phyloP scores from a whole-genome alignment of 1,140 invertebrate genomes.

The Neelides sp. region DNA sequence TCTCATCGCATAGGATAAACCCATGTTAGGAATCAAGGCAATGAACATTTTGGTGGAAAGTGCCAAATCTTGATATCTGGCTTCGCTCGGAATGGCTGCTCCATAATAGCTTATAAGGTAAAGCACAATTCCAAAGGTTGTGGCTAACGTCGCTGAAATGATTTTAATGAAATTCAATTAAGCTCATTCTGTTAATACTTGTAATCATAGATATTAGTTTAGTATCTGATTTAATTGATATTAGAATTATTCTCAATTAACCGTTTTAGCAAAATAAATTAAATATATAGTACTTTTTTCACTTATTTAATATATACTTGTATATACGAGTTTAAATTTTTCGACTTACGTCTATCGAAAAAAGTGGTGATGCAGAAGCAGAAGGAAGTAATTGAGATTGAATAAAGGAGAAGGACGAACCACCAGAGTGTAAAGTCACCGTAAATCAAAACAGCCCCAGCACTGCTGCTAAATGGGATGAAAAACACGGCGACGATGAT shows the following conservation, averaged over 20 bases:
- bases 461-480: slow-evolving; percentile 5
- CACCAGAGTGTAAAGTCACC: slow-evolving; percentile 18
- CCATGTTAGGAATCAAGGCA: slow-evolving; percentile 20
- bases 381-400: slow-evolving; percentile 15
- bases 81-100: not conserved
- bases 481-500: slow-evolving; percentile 16
- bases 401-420: slow-evolving; percentile 17
- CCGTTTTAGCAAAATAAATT: no score
- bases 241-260: no score
- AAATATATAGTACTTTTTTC: not conserved
- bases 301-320: not conserved
- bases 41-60: slow-evolving; percentile 7
- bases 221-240: no score
- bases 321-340: not conserved
- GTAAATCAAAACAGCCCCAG: slow-evolving; percentile 15
- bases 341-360: slow-evolving; percentile 20
- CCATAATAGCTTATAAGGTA: slow-evolving; percentile 16
- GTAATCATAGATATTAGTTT: no score
- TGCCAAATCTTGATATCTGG: slow-evolving; percentile 6
- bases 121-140: slow-evolving; percentile 16
- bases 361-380: slow-evolving; percentile 23
- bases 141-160: slow-evolving; percentile 18
- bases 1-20: slow-evolving; percentile 14
- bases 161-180: not conserved
- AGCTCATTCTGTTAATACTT: no score